Evolutionary conservation across 92 coral and sea anemone species (phyloP).

Genomic region (Phymanthus crucifer): DNA sequence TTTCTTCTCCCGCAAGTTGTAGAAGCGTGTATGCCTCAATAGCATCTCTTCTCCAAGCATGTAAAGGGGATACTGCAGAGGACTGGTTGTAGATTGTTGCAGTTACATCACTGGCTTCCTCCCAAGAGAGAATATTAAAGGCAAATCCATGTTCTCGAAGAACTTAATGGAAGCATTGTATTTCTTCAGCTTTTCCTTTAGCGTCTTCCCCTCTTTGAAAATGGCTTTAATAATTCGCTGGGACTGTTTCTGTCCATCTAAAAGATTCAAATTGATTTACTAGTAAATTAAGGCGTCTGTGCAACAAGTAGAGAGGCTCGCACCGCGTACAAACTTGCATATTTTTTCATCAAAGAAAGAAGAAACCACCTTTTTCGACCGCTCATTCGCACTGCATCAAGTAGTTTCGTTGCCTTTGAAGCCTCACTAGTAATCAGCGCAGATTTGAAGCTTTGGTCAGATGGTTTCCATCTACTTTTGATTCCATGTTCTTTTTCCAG

Average conservation of each 20-base stretch:
- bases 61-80: not conserved
- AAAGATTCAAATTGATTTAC: slow-evolving; percentile 1
- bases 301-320: not conserved
- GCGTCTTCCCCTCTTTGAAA: slow-evolving; percentile 46
- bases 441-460: slow-evolving; percentile 44
- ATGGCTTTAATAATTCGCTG: slow-evolving; percentile 41
- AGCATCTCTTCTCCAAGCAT: slow-evolving; percentile 46
- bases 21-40: slow-evolving; percentile 43
- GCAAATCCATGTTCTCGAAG: slow-evolving; percentile 30
- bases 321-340: slow-evolving; percentile 37
- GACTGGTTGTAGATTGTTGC: slow-evolving; percentile 25
- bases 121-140: slow-evolving; percentile 52
- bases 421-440: slow-evolving; percentile 42
- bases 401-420: slow-evolving; percentile 39
- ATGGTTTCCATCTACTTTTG: slow-evolving; percentile 41
- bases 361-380: slow-evolving; percentile 69
- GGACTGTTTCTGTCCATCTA: slow-evolving; percentile 68
- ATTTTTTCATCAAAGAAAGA: slow-evolving; percentile 51
- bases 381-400: slow-evolving; percentile 41
- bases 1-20: slow-evolving; percentile 52
- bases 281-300: slow-evolving; percentile 48
- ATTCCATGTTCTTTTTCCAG: slow-evolving; percentile 40
- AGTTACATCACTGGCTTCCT: slow-evolving; percentile 46
- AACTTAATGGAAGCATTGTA: slow-evolving; percentile 60
- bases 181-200: slow-evolving; percentile 48